These are phyloP conservation scores for Gobius niger DNA, from an alignment of 2,113 vertebrate genomes.

Conservation along the genomic window DNA sequence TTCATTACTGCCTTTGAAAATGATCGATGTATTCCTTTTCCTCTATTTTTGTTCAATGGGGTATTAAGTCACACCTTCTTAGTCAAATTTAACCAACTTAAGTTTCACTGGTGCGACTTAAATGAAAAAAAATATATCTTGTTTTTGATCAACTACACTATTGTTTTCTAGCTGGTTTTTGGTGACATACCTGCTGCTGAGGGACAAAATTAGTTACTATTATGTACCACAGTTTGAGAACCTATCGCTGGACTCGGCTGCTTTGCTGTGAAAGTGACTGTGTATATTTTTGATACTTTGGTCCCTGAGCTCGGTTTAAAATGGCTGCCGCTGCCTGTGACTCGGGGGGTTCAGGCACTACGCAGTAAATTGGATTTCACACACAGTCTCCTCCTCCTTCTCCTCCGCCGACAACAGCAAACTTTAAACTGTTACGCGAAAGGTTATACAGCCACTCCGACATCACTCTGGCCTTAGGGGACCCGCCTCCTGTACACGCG, in stretches of 20 bases:
- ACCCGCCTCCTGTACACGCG: constrained; percentile 2
- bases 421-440: constrained; percentile 44
- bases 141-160: too few species aligned
- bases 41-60: too few species aligned
- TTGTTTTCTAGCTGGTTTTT: too few species aligned
- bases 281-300: constrained; percentile 10
- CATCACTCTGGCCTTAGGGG: not conserved
- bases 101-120: too few species aligned
- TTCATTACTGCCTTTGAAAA: too few species aligned
- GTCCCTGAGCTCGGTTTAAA: constrained; percentile 51
- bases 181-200: too few species aligned
- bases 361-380: constrained; percentile 74
- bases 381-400: constrained; percentile 58
- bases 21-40: too few species aligned
- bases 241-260: constrained; percentile 2
- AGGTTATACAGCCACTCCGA: constrained; percentile 31
- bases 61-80: too few species aligned
- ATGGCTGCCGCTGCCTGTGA: constrained; percentile 60
- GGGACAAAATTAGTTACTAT: too few species aligned
- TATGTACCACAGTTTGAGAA: not conserved
- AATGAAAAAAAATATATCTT: too few species aligned
- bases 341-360: constrained; percentile 64
- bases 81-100: too few species aligned
- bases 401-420: constrained; percentile 39
- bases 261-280: constrained; percentile 14